These are phyloP conservation scores for Sinocyclocheilus rhinocerous DNA, from an alignment of 2,113 vertebrate species.

Conservation along the genomic window DNA sequence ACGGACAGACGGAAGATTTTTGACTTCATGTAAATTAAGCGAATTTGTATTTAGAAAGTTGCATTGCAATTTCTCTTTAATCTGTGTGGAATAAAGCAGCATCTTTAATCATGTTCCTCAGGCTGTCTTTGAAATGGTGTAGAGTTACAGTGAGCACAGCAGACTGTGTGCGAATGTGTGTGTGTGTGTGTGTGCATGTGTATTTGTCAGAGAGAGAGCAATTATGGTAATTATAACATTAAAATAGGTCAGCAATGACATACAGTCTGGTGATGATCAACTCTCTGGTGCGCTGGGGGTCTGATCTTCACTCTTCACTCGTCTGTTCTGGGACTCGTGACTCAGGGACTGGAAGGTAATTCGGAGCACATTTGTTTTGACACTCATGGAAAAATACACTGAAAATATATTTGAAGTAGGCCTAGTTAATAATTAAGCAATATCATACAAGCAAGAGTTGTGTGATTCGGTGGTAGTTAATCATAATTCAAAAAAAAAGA, in stretches of 20 bases:
- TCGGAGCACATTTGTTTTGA: neutral
- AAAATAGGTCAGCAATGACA: slow-evolving; percentile 6
- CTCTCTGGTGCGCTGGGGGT: neutral
- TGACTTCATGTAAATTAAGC: neutral
- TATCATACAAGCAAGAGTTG: too few species aligned
- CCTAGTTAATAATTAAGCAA: neutral
- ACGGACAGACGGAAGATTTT: neutral
- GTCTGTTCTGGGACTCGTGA: neutral
- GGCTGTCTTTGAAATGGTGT: slow-evolving; percentile 45
- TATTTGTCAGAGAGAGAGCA: neutral
- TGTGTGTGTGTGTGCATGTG: neutral
- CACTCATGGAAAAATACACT: neutral
- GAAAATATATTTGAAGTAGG: neutral
- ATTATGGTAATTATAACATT: slow-evolving; percentile 11
- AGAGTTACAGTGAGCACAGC: slow-evolving; percentile 20
- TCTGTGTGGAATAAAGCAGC: neutral
- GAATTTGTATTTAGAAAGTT: neutral
- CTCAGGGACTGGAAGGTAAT: neutral
- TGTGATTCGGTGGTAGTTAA: neutral
- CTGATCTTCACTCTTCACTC: neutral
- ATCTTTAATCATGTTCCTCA: slow-evolving; percentile 10
- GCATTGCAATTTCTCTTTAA: neutral
- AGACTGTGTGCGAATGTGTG: slow-evolving; percentile 31
- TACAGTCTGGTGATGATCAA: neutral
- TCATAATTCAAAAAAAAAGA: neutral